These are phyloP conservation scores for Diaprepes abbreviatus DNA, from an alignment of 2,888 invertebrate genomes.

Conservation along the genomic window DNA sequence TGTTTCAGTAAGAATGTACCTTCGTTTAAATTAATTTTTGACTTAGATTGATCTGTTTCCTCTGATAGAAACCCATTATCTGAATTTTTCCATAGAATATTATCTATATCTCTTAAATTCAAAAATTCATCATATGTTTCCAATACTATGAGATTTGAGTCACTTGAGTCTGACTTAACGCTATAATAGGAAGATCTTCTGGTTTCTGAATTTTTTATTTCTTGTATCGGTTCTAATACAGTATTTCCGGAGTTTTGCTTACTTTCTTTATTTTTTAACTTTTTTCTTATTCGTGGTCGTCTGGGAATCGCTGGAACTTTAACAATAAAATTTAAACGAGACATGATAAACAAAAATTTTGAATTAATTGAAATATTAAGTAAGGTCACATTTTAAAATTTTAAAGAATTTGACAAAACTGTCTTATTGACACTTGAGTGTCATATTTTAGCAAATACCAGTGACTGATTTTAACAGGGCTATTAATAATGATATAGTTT, in stretches of 20 bases:
- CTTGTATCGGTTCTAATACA: neutral
- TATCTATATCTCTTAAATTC: slow-evolving; percentile 47
- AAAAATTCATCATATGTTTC: slow-evolving; percentile 48
- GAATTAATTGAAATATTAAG: neutral
- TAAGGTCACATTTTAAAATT: slow-evolving; percentile 7
- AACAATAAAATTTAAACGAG: slow-evolving; percentile 2
- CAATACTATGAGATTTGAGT: slow-evolving; percentile 25
- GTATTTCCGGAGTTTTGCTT: neutral
- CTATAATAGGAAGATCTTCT: slow-evolving; percentile 25
- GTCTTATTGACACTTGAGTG: no score
- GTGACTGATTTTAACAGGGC: no score
- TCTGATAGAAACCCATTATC: neutral
- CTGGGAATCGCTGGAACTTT: slow-evolving; percentile 8
- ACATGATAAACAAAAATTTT: slow-evolving; percentile 4
- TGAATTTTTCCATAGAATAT: slow-evolving; percentile 10
- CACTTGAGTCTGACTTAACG: neutral
- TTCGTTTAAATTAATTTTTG: neutral
- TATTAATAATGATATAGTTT: no score
- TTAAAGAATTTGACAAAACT: slow-evolving; percentile 6
- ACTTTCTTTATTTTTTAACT: neutral
- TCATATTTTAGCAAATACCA: no score
- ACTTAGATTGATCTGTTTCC: neutral
- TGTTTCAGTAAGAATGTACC: slow-evolving; percentile 31
- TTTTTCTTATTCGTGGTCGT: neutral
- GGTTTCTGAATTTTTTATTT: neutral